Evolutionary conservation across 2,797 vertebrate genomes (phyloP).

Genomic region (Pipistrellus nathusii): DNA sequence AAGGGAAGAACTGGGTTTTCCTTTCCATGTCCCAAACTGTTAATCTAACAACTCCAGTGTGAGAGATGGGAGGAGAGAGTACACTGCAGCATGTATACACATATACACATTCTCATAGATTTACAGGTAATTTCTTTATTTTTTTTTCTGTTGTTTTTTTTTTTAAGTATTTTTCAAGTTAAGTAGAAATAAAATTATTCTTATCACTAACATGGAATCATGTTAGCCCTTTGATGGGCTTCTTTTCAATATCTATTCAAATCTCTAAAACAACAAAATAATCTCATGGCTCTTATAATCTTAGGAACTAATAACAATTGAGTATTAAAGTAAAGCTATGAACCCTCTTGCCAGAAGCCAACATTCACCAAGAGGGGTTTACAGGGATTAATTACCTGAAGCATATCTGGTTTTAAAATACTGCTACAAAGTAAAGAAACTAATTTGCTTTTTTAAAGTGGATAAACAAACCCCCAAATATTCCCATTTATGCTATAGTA

Average conservation of each 20-base stretch:
- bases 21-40: background rate
- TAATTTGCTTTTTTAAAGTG: slow-evolving; percentile 1
- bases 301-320: background rate
- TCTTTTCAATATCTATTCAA: background rate
- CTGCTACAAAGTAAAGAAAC: background rate
- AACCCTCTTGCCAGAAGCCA: background rate
- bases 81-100: background rate
- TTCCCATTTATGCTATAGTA: background rate
- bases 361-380: background rate
- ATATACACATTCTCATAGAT: background rate
- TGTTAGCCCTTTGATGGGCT: background rate
- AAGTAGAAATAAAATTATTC: background rate
- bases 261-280: background rate
- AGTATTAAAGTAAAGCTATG: background rate
- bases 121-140: background rate
- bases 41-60: background rate
- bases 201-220: background rate
- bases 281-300: background rate
- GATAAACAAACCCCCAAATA: background rate
- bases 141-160: too few relatives aligned
- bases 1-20: background rate
- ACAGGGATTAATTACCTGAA: background rate
- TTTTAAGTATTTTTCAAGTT: background rate
- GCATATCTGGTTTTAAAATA: background rate
- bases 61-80: background rate